Percentiles rank a stretch among this genome's conserved stretches.
Conservation (phyloP, 2,113 vertebrate genomes). For the Sisor rabdophorus region DNA sequence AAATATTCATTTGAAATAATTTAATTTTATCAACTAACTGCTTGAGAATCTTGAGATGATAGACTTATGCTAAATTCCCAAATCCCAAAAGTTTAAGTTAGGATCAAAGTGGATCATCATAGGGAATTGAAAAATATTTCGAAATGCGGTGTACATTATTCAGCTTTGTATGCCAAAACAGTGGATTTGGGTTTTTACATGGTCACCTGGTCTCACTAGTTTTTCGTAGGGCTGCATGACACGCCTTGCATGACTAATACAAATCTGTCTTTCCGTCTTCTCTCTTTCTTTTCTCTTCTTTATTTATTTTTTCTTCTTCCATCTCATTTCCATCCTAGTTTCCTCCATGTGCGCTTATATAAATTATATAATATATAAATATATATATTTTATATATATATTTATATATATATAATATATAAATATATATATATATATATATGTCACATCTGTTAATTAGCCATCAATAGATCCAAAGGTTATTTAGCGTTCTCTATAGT, state of each 20-base stretch:
- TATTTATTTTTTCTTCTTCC: not conserved
- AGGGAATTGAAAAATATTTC: not conserved
- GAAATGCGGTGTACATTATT: not conserved
- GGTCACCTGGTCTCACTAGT: conserved; percentile 37
- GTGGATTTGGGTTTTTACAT: conserved; percentile 53
- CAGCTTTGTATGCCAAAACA: not conserved
- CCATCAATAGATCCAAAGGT: conserved; percentile 7
- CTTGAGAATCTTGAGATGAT: not conserved
- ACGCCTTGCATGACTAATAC: conserved; percentile 57
- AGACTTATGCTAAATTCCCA: conserved; percentile 22
- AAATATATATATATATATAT: no score
- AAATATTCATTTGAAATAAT: not conserved
- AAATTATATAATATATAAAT: no score
- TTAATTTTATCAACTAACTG: conserved; percentile 3
- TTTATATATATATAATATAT: no score
- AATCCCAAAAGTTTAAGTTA: not conserved
- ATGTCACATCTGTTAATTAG: conserved; percentile 40
- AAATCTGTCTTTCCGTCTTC: conserved; percentile 34
- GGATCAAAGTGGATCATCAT: not conserved
- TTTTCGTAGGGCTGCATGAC: conserved; percentile 48
- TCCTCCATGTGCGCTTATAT: not conserved
- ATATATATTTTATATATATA: no score
- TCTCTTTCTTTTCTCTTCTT: conserved; percentile 19
- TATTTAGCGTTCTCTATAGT: conserved; percentile 1
- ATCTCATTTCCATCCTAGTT: not conserved